Conservation (phyloP, 2,888 invertebrate species). For the Drosophila peninsularis region DNA sequence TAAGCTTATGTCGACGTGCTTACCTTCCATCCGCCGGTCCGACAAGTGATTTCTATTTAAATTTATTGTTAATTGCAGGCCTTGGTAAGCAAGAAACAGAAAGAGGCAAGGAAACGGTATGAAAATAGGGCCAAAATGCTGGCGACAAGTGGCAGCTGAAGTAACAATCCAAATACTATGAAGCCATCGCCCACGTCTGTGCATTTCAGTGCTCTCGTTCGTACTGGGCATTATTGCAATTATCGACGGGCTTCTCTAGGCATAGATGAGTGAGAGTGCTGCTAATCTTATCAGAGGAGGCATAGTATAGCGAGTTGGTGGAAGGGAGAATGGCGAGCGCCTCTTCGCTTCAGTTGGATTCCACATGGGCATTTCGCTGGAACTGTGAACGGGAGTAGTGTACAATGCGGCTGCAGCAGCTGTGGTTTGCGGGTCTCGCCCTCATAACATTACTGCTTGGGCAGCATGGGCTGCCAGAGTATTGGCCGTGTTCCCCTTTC, state of each 20-base stretch:
- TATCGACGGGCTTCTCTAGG: too few relatives aligned
- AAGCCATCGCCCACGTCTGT: conserved; percentile 27
- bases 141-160: conserved; percentile 26
- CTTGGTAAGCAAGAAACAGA: conserved; percentile 30
- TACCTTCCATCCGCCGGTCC: too few relatives aligned
- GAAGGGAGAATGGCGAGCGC: background rate
- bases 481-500: conserved; percentile 65
- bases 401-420: conserved; percentile 32
- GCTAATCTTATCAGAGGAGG: conserved; percentile 48
- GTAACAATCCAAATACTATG: conserved; percentile 22
- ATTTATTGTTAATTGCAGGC: conserved; percentile 58
- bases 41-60: conserved; percentile 1
- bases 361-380: conserved; percentile 7
- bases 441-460: conserved; percentile 1
- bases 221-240: background rate
- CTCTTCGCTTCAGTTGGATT: conserved; percentile 25
- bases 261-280: too few relatives aligned
- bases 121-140: conserved; percentile 66
- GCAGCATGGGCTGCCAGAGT: conserved; percentile 40
- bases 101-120: conserved; percentile 51
- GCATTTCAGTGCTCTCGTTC: conserved; percentile 33
- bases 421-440: conserved; percentile 6
- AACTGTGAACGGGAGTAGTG: background rate
- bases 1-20: too few relatives aligned
- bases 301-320: conserved; percentile 3